Evolutionary conservation across 2,113 vertebrate genomes (phyloP).

Genomic region (Nannospalax galili): DNA sequence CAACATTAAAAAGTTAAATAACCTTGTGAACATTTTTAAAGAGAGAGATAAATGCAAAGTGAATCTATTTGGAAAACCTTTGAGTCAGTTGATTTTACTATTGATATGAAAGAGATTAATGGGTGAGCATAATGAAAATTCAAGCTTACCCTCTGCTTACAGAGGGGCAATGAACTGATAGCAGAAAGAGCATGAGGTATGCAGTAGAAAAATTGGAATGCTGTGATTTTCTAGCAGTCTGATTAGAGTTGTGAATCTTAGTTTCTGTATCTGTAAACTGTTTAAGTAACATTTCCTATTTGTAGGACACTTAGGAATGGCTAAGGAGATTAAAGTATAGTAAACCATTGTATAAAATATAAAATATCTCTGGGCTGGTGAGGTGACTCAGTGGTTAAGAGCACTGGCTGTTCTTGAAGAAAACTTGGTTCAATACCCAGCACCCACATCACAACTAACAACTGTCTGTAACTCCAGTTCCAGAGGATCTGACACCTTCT

Average conservation of each 20-base stretch:
- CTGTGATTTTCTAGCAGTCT: neutral
- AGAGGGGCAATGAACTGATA: neutral
- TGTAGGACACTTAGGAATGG: neutral
- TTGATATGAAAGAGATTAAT: constrained; percentile 29
- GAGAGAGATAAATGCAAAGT: constrained; percentile 46
- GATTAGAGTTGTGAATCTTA: constrained; percentile 21
- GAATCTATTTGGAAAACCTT: constrained; percentile 43
- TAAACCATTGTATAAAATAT: constrained; percentile 2
- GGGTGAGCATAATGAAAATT: neutral
- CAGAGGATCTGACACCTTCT: too few relatives aligned
- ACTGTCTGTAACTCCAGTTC: too few relatives aligned
- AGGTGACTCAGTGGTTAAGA: too few relatives aligned
- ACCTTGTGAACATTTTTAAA: constrained; percentile 66
- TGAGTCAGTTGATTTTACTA: constrained; percentile 50
- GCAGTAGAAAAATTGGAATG: neutral
- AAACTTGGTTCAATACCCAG: too few relatives aligned
- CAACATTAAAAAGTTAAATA: constrained; percentile 76
- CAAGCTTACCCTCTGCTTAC: neutral
- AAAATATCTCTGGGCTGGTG: too few relatives aligned
- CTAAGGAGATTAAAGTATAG: constrained; percentile 5
- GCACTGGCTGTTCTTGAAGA: too few relatives aligned
- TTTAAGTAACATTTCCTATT: neutral
- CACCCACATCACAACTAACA: too few relatives aligned
- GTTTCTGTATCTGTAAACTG: constrained; percentile 8
- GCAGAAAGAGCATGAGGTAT: neutral